These are phyloP conservation scores for Amblyopsis hoosieri DNA, from an alignment of 2,797 vertebrate species.

Conservation along the genomic window DNA sequence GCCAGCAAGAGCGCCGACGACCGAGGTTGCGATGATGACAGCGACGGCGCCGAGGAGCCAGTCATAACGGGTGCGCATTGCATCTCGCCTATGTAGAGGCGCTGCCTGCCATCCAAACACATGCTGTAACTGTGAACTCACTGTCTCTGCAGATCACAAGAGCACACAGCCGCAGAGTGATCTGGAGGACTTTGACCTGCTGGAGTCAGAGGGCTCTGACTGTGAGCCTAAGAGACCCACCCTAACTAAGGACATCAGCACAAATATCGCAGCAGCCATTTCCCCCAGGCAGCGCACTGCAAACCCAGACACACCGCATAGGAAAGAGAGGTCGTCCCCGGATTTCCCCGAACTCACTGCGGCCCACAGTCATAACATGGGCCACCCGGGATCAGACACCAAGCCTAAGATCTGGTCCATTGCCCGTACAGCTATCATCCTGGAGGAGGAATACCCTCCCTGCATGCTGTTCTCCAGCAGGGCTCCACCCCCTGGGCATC, in stretches of 20 bases:
- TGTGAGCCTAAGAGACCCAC: slow-evolving; percentile 82
- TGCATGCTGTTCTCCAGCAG: slow-evolving; percentile 86
- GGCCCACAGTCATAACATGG: slow-evolving; percentile 65
- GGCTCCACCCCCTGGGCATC: slow-evolving; percentile 66
- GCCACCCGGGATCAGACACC: slow-evolving; percentile 69
- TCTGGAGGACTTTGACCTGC: slow-evolving; percentile 89
- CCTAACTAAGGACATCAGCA: slow-evolving; percentile 42
- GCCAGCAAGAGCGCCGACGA: slow-evolving; percentile 91
- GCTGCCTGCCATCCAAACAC: too few relatives aligned
- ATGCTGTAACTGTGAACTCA: not conserved
- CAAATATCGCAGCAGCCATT: slow-evolving; percentile 29
- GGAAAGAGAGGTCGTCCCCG: slow-evolving; percentile 81
- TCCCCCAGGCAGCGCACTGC: slow-evolving; percentile 29
- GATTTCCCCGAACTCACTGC: slow-evolving; percentile 72
- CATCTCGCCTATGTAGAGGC: too few relatives aligned
- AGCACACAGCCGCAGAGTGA: slow-evolving; percentile 88
- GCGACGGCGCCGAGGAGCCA: slow-evolving; percentile 86
- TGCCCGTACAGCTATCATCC: slow-evolving; percentile 86
- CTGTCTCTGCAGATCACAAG: slow-evolving; percentile 72
- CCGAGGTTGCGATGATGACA: slow-evolving; percentile 89
- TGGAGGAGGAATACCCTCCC: slow-evolving; percentile 86
- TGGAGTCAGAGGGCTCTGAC: slow-evolving; percentile 87
- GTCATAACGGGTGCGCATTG: slow-evolving; percentile 63
- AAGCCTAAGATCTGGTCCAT: slow-evolving; percentile 99
- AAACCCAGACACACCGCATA: slow-evolving; percentile 62